A percentile compares a stretch with the other conserved stretches of the same genome.
These are phyloP conservation scores for Pterobdella sp. DNA, from an alignment of 2,888 invertebrate genomes.

Conservation along the genomic window DNA sequence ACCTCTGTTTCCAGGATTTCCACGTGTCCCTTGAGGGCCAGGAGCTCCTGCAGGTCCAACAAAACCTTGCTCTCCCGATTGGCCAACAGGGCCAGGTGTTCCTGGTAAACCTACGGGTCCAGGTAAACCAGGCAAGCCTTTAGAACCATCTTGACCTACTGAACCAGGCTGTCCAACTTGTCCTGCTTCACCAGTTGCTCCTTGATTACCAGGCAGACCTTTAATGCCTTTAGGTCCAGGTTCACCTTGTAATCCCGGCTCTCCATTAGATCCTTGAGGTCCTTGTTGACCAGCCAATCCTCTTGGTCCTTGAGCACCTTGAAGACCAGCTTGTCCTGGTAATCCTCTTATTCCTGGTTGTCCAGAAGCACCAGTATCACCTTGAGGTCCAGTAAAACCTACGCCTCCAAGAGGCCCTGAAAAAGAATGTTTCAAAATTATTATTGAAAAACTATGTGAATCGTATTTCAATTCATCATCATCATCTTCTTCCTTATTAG, in stretches of 20 bases:
- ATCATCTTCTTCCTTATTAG: too few species aligned
- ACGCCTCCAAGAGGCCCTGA: not conserved
- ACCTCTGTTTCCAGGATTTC: not conserved
- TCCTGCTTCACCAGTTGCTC: conserved; percentile 9
- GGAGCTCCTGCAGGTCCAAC: not conserved
- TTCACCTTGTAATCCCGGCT: conserved; percentile 25
- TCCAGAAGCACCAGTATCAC: conserved; percentile 26
- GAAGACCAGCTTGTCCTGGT: conserved; percentile 31
- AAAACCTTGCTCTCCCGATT: conserved; percentile 14
- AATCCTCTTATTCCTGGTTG: conserved; percentile 21
- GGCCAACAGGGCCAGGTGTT: conserved; percentile 28
- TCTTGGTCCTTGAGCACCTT: conserved; percentile 23
- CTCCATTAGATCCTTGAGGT: conserved; percentile 40
- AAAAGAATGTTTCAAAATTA: too few species aligned
- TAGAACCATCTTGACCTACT: not conserved
- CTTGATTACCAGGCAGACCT: not conserved
- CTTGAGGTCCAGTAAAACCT: not conserved
- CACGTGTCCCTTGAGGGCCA: not conserved
- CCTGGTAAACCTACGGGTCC: not conserved
- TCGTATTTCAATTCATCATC: too few species aligned
- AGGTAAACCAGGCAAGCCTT: not conserved
- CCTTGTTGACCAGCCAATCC: conserved; percentile 38
- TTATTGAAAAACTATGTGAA: too few species aligned
- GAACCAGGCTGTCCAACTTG: not conserved
- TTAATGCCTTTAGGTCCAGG: not conserved